Percentiles rank a stretch among this genome's conserved stretches.
phyloP scores from a whole-genome alignment of 2,888 invertebrate genomes.

The Aphodius sticticus region DNA sequence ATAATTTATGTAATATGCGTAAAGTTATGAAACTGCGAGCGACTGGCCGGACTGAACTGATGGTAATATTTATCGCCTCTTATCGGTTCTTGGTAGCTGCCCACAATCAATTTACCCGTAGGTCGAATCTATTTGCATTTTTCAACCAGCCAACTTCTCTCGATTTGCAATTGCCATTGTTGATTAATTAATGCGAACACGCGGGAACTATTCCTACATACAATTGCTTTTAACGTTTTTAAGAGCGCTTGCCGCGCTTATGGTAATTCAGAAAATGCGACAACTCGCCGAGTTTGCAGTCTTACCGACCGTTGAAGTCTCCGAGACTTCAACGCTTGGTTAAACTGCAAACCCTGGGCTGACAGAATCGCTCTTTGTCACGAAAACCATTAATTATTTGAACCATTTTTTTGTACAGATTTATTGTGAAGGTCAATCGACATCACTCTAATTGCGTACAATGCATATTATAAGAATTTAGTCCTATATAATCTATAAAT shows the following conservation, averaged over 20 bases:
- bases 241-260: neutral
- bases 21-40: conserved; percentile 9
- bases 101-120: conserved; percentile 31
- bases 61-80: conserved; percentile 17
- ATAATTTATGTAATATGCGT: conserved; percentile 20
- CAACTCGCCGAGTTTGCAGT: neutral
- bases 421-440: neutral
- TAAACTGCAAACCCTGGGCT: neutral
- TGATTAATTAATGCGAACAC: conserved; percentile 38
- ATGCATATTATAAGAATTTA: neutral
- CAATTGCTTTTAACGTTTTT: conserved; percentile 39
- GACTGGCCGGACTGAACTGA: neutral
- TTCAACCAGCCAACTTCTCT: neutral
- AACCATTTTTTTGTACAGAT: neutral
- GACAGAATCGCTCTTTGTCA: neutral
- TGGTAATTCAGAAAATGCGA: conserved; percentile 6
- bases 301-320: neutral
- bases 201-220: conserved; percentile 34
- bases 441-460: neutral
- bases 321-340: neutral
- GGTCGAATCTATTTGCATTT: conserved; percentile 35
- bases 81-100: conserved; percentile 35
- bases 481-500: neutral
- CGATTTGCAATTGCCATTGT: conserved; percentile 11
- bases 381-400: neutral